phyloP scores from a whole-genome alignment of 2,797 vertebrate genomes.

The Trichosurus vulpecula region DNA sequence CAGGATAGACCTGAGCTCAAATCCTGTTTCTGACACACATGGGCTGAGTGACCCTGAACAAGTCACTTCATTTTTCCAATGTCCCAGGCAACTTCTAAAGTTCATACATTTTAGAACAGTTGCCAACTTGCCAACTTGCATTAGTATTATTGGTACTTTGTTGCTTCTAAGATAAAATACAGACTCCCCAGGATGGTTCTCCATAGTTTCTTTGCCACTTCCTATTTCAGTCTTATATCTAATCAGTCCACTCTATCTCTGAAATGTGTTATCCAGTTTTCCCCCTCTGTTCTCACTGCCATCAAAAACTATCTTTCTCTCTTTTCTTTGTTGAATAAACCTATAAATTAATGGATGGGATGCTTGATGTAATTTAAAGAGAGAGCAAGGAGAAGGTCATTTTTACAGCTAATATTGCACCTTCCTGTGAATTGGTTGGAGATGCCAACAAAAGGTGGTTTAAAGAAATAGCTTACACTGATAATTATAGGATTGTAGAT shows the following conservation, averaged over 20 bases:
- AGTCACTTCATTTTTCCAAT: background rate
- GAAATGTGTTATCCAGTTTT: background rate
- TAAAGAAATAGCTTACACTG: background rate
- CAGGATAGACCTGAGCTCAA: background rate
- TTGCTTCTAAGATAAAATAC: background rate
- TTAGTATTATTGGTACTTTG: background rate
- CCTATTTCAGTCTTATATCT: background rate
- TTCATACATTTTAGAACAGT: background rate
- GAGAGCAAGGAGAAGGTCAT: background rate
- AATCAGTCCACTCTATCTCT: background rate
- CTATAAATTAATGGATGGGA: background rate
- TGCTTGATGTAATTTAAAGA: background rate
- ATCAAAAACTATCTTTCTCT: background rate
- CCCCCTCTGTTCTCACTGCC: background rate
- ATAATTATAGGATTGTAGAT: background rate
- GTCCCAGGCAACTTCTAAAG: background rate
- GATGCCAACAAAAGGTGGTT: background rate
- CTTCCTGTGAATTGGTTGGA: background rate
- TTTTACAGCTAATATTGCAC: background rate
- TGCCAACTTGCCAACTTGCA: background rate
- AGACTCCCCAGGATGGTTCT: background rate
- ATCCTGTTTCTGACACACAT: background rate
- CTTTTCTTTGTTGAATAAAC: background rate
- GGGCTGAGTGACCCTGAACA: background rate
- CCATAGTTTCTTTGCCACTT: background rate